Base-by-base conservation (phyloP, 2,113 vertebrate species). In the Pachyramphus minor region DNA sequence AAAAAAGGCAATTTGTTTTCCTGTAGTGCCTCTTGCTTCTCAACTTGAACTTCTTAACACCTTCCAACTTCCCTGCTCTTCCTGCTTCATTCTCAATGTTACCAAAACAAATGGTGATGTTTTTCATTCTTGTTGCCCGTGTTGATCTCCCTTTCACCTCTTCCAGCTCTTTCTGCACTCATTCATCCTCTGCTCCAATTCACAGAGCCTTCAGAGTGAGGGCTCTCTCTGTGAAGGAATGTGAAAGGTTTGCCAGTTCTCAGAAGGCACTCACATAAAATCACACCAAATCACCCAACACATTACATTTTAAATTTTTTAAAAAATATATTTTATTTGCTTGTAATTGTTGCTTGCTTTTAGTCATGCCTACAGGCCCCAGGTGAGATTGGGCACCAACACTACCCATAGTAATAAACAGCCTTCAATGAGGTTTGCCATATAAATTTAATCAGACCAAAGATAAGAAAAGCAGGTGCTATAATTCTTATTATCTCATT, bases 81-180 rank as follows among this genome's bases (percentile, higher is more conserved):
- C 49, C 22, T 66, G 23, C 37, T 71, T 85, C 18, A 14, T 81
- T n/a, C 8, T 16, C 63, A 22, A 37, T 14, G 18, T 31, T 91
- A 8, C 35, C 42, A 53, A 49, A 84, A 81, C 25, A 28, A 7
- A 10, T 0, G 0, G 37, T 17, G 28, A 37, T 27, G 44, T 6
- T 94, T 73, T 81, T 45, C 1, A 0, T 81, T 6, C 49, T 69
- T 3, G 1, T 25, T 71, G 45, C 56, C 47, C 56, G 18, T 8
- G 5, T 21, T 87, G 68, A 67, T 23, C 12, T 84, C 8, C 28
- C 16, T 71, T 86, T 95, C 27, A 30, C n/a, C 39, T 50, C 16
- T 59, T 79, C 25, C 55, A 81, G 21, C 50, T 80, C 37, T 27
- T 66, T 45, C 72, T 49, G 20, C 45, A 19, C 53, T 72, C 35